These are phyloP conservation scores for Eristalis arbustorum DNA, from an alignment of 2,888 invertebrate genomes.

Conservation along the genomic window DNA sequence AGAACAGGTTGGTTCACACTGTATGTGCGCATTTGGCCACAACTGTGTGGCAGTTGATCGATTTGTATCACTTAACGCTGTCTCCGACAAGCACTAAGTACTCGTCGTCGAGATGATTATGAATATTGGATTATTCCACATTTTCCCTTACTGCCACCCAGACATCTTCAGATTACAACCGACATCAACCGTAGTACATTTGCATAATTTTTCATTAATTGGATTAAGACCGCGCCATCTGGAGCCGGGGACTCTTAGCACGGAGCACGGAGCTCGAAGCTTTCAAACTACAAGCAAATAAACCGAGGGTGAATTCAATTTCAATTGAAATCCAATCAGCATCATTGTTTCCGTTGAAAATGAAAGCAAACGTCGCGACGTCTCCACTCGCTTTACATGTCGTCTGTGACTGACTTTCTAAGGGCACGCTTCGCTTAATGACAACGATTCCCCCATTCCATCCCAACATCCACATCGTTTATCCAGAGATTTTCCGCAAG, in stretches of 20 bases:
- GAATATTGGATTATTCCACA: too few species aligned
- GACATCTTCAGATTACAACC: not conserved
- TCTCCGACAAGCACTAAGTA: too few species aligned
- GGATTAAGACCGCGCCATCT: not conserved
- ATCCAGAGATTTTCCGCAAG: conserved; percentile 13
- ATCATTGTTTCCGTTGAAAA: conserved; percentile 6
- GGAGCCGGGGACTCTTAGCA: too few species aligned
- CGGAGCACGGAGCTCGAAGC: too few species aligned
- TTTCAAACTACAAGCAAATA: not conserved
- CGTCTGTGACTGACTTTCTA: not conserved
- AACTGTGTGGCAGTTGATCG: too few species aligned
- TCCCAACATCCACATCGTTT: too few species aligned
- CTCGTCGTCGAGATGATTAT: too few species aligned
- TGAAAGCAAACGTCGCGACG: not conserved
- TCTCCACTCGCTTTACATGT: not conserved
- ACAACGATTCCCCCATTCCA: not conserved
- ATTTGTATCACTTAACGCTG: too few species aligned
- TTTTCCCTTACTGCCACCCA: not conserved
- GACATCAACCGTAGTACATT: not conserved
- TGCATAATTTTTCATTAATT: not conserved
- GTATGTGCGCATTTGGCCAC: too few species aligned
- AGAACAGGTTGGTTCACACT: too few species aligned
- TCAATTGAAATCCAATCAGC: conserved; percentile 17
- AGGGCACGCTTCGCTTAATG: conserved; percentile 32
- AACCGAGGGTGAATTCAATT: not conserved